phyloP scores from a whole-genome alignment of 1,140 invertebrate species.

The Popillia japonica region DNA sequence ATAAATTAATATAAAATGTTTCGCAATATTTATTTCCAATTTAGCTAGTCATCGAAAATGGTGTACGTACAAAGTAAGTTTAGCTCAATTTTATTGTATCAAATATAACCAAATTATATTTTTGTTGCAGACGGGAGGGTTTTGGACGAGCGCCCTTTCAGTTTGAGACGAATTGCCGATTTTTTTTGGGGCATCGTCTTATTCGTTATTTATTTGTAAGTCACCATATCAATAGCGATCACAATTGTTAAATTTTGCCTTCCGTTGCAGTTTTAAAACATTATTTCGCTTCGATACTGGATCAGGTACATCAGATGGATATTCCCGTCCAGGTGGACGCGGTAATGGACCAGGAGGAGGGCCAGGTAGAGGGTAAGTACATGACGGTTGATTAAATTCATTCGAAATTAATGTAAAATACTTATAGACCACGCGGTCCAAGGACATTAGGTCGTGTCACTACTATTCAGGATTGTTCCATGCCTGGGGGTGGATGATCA shows the following conservation, averaged over 20 bases:
- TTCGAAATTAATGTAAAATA: slow-evolving; percentile 14
- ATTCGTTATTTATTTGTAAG: slow-evolving; percentile 58
- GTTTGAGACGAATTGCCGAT: slow-evolving; percentile 49
- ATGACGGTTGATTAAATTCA: slow-evolving; percentile 49
- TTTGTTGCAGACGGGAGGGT: slow-evolving; percentile 54
- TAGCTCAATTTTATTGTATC: neutral
- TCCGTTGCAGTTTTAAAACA: slow-evolving; percentile 55
- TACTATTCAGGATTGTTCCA: slow-evolving; percentile 48
- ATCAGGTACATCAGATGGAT: slow-evolving; percentile 32
- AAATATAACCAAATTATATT: neutral
- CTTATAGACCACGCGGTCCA: slow-evolving; percentile 39
- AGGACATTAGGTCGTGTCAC: slow-evolving; percentile 44
- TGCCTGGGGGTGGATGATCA: slow-evolving; percentile 54
- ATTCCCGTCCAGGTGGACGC: slow-evolving; percentile 39
- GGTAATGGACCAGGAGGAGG: slow-evolving; percentile 46
- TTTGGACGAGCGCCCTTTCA: slow-evolving; percentile 51
- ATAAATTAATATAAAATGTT: too few species aligned
- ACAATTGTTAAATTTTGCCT: too few species aligned
- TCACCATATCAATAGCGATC: slow-evolving; percentile 4
- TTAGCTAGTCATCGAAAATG: slow-evolving; percentile 12
- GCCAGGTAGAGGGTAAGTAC: slow-evolving; percentile 49
- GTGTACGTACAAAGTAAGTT: slow-evolving; percentile 32
- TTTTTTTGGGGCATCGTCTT: slow-evolving; percentile 56
- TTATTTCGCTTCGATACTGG: slow-evolving; percentile 54
- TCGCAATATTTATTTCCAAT: too few species aligned